Conservation (phyloP, 2,797 vertebrate species). For the Ctenochaetus hawaiiensis region DNA sequence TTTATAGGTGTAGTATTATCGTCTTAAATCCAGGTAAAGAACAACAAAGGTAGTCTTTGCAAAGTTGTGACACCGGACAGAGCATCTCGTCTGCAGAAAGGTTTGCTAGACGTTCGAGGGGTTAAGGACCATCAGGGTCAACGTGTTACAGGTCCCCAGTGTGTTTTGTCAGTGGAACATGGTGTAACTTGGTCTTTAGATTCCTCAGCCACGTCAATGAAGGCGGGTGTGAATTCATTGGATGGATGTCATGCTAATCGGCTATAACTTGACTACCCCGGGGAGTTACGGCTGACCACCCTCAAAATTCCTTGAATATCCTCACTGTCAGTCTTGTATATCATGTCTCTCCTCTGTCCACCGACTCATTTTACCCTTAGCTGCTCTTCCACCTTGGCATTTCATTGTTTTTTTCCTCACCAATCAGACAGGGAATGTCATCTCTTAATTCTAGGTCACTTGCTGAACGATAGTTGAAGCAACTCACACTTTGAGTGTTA, state of each 20-base stretch:
- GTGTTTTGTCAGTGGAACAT: slow-evolving; percentile 66
- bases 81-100: background rate
- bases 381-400: slow-evolving; percentile 51
- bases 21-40: slow-evolving; percentile 11
- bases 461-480: slow-evolving; percentile 42
- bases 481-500: slow-evolving; percentile 47
- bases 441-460: slow-evolving; percentile 54
- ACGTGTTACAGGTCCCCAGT: slow-evolving; percentile 43
- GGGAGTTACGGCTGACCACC: slow-evolving; percentile 55
- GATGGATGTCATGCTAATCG: slow-evolving; percentile 73
- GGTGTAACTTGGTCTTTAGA: slow-evolving; percentile 62
- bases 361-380: slow-evolving; percentile 36
- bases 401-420: slow-evolving; percentile 58
- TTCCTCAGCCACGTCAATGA: slow-evolving; percentile 60
- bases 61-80: background rate
- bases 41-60: background rate
- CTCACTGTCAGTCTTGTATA: slow-evolving; percentile 38
- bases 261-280: slow-evolving; percentile 41
- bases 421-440: slow-evolving; percentile 51
- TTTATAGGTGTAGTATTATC: slow-evolving; percentile 34
- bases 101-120: background rate
- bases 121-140: slow-evolving; percentile 32
- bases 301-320: slow-evolving; percentile 62
- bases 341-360: slow-evolving; percentile 34
- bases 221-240: slow-evolving; percentile 73